Percentiles rank a stretch among this genome's conserved stretches.
Evolutionary conservation across 2,113 vertebrate genomes (phyloP).

Genomic region (Microcebus tavaratra): DNA sequence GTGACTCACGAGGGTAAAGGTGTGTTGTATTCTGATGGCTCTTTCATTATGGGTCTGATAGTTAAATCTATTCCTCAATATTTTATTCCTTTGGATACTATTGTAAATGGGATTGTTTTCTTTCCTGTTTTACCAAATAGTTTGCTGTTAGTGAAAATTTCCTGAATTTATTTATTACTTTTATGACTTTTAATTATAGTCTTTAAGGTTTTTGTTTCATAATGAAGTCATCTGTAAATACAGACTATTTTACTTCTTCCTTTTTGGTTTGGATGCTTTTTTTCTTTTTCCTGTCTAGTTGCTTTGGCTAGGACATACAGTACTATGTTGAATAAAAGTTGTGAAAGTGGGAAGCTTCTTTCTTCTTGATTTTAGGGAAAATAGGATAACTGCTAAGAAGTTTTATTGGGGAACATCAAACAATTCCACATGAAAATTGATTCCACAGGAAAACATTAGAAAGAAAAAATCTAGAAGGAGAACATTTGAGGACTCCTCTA

Average conservation of each 20-base stretch:
- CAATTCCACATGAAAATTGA: neutral
- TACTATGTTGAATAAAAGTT: neutral
- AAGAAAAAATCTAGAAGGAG: neutral
- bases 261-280: neutral
- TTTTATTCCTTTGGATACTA: neutral
- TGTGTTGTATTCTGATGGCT: neutral
- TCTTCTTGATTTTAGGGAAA: neutral
- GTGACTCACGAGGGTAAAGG: neutral
- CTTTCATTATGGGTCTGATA: neutral
- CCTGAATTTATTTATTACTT: too few species aligned
- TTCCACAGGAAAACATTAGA: neutral
- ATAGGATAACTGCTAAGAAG: neutral
- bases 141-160: too few species aligned
- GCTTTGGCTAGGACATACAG: neutral
- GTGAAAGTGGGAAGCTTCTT: neutral
- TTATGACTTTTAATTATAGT: neutral
- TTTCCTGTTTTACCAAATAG: neutral
- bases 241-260: neutral
- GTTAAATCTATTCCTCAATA: neutral
- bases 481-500: neutral
- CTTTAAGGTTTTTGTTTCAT: neutral
- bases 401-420: conserved; percentile 1
- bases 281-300: neutral
- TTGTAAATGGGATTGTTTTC: neutral
- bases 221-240: neutral